Evolutionary conservation across 2,113 vertebrate species (phyloP).

Genomic region (Pungitius pungitius): DNA sequence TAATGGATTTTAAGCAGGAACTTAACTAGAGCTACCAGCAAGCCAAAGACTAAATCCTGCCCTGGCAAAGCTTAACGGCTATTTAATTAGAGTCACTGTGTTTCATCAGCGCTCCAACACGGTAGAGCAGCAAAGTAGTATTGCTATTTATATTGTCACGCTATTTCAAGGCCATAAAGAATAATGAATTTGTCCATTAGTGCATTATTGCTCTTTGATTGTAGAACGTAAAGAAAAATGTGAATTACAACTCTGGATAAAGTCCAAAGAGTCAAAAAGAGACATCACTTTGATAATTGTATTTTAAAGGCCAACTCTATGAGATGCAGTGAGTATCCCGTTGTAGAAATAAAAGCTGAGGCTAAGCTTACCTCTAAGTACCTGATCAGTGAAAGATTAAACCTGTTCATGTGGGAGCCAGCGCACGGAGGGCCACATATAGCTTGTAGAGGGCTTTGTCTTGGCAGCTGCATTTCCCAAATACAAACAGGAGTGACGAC

Average conservation of each 20-base stretch:
- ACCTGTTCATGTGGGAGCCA: neutral
- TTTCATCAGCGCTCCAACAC: constrained; percentile 8
- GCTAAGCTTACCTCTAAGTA: neutral
- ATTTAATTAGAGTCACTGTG: constrained; percentile 38
- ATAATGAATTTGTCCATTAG: too few species aligned
- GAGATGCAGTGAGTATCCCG: neutral
- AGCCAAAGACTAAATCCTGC: constrained; percentile 57
- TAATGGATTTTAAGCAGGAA: constrained; percentile 59
- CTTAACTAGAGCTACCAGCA: constrained; percentile 44
- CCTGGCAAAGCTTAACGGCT: constrained; percentile 21
- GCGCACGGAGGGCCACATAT: neutral
- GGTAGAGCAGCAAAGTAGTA: neutral
- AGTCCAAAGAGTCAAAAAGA: neutral
- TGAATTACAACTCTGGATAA: neutral
- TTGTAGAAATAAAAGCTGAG: neutral
- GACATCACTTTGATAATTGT: neutral
- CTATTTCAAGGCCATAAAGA: neutral
- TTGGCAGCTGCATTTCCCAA: neutral
- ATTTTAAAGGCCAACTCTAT: neutral
- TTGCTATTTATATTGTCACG: neutral
- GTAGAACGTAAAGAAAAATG: neutral
- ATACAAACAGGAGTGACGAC: neutral
- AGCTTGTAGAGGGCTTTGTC: neutral
- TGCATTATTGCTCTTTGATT: neutral
- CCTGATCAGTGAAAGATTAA: neutral